Evolutionary conservation across 2,888 invertebrate genomes (phyloP), one percentile per base, ranked within the genome.

Genomic region (Drosophila prolongata): DNA sequence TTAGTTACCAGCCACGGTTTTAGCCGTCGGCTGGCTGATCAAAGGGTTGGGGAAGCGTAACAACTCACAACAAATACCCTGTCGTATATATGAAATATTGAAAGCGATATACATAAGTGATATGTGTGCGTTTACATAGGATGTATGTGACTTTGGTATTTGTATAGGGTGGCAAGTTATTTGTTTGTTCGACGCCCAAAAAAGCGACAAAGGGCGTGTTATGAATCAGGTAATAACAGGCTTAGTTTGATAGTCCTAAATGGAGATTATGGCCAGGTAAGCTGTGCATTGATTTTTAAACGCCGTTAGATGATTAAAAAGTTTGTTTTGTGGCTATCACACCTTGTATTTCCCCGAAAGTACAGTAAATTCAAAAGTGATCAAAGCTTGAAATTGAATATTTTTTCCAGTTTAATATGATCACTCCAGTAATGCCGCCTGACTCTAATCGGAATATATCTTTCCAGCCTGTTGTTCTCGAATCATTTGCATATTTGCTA

Each of bases 1-100:
- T 87, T 87, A 83, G 83, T 89, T 75, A 68, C 59, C 69, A 65
- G 66, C 73, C 69, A 66, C 64, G 64, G 72, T 62, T 55, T 67
- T 56, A 83, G 80, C 59, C 66, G 72, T 71, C 60, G 58, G 57
- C 24, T 46, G 9, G 44, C 16, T 24, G 35, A 27, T 34, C 14
- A 14, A 46, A 27, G 43, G 43, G 43, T n/a, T 13, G 14, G 72
- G 8, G 37, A n/a, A n/a, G 58, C 35, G 44, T 19, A 35, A 46
- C 10, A 24, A n/a, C 43, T 57, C 46, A 47, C 67, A 75, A 58
- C 69, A 67, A 72, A 72, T 50, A 71, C 52, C 38, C 49, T 35
- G 40, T 35, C 30, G 43, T 35, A 38, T 54, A 68, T 53, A 71
- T 71, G 52, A 75, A 75, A 75, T 71, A 75, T 71, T 71, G 57